Percentiles rank a stretch among this genome's conserved stretches.
Evolutionary conservation across 2,888 invertebrate genomes (phyloP).

Genomic region (Tiliacea aurago): DNA sequence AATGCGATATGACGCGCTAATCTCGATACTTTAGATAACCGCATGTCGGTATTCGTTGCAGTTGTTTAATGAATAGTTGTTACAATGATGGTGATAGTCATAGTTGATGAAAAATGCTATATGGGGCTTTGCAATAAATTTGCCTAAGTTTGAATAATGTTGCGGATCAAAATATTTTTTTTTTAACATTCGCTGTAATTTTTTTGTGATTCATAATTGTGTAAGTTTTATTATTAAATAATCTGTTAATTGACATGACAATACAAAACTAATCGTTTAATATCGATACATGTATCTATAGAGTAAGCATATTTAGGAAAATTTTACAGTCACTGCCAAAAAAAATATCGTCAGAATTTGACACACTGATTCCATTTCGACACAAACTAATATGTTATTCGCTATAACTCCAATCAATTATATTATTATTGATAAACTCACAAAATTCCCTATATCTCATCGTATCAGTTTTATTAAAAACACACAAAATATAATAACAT

Average conservation of each 20-base stretch:
- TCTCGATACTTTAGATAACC: constrained; percentile 60
- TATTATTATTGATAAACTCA: constrained; percentile 62
- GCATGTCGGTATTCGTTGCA: constrained; percentile 30
- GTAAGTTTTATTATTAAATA: neutral
- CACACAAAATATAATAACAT: constrained; percentile 67
- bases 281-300: neutral
- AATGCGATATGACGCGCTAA: constrained; percentile 46
- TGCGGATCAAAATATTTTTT: too few species aligned
- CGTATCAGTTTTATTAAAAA: constrained; percentile 69
- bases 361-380: constrained; percentile 54
- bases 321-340: constrained; percentile 32
- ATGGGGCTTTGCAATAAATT: too few species aligned
- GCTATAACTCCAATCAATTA: constrained; percentile 59
- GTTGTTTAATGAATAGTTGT: constrained; percentile 16
- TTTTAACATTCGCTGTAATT: too few species aligned
- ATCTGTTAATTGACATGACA: too few species aligned
- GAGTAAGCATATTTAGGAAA: constrained; percentile 4
- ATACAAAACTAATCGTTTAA: too few species aligned
- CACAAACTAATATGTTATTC: constrained; percentile 49
- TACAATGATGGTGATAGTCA: neutral
- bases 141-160: neutral
- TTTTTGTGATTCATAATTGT: too few species aligned
- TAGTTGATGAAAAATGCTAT: too few species aligned
- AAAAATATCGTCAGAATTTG: constrained; percentile 35
- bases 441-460: constrained; percentile 50